These are phyloP conservation scores for Sebastes fasciatus DNA, from an alignment of 2,113 vertebrate species.

Conservation along the genomic window DNA sequence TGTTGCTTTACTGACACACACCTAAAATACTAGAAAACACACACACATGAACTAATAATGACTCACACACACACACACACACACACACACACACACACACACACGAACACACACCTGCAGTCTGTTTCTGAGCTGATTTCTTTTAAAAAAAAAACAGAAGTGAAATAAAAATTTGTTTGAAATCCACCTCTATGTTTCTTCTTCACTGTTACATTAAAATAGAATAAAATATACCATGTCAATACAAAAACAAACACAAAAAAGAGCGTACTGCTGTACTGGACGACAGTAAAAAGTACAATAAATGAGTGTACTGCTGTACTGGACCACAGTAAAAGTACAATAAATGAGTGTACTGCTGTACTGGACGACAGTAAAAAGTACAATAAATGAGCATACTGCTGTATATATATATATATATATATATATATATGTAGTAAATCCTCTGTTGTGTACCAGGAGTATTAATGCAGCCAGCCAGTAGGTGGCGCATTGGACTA, in stretches of 20 bases:
- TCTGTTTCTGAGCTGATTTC: constrained; percentile 5
- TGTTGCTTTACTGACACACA: constrained; percentile 44
- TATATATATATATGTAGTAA: too few species aligned
- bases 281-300: not conserved
- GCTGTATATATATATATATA: too few species aligned
- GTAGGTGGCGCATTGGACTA: too few species aligned
- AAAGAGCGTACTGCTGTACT: not conserved
- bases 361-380: too few species aligned
- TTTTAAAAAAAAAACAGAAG: constrained; percentile 24
- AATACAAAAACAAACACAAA: not conserved
- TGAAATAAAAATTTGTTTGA: constrained; percentile 34
- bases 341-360: too few species aligned
- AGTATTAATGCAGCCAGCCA: too few species aligned
- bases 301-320: too few species aligned
- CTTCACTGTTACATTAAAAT: not conserved
- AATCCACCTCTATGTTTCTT: constrained; percentile 10
- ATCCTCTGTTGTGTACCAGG: too few species aligned
- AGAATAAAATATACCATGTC: not conserved
- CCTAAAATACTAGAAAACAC: not conserved
- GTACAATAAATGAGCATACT: not conserved
- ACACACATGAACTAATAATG: not conserved
- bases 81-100: constrained; percentile 31
- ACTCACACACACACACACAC: constrained; percentile 27
- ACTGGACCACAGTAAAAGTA: too few species aligned
- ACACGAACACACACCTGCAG: constrained; percentile 15